phyloP scores from a whole-genome alignment of 2,797 vertebrate species.

The Trachops cirrhosus region DNA sequence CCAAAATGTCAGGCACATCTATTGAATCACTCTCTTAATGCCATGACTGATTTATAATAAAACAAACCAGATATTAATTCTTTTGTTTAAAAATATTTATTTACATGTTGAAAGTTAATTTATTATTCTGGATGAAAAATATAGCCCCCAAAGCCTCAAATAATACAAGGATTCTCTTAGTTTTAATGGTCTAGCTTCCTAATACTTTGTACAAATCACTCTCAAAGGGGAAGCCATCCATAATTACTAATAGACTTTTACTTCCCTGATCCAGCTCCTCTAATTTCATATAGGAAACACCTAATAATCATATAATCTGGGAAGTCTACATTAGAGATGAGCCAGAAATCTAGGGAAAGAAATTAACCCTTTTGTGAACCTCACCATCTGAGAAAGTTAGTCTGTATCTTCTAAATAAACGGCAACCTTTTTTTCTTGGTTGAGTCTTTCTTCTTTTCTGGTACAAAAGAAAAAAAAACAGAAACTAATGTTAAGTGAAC shows the following conservation, averaged over 20 bases:
- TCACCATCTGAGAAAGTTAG: constrained; percentile 48
- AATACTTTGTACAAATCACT: background rate
- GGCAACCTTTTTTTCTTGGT: constrained; percentile 58
- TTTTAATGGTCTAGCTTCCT: background rate
- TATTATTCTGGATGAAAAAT: background rate
- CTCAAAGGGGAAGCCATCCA: background rate
- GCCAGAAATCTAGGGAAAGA: background rate
- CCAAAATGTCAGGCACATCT: background rate
- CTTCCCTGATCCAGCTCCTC: background rate
- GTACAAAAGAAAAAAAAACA: constrained; percentile 15
- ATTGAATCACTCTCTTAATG: background rate
- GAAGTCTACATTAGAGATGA: background rate
- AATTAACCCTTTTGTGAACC: background rate
- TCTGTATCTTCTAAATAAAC: constrained; percentile 66
- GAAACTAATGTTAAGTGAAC: constrained; percentile 18
- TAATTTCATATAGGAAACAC: background rate
- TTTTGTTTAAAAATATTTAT: constrained; percentile 13
- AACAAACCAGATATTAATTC: background rate
- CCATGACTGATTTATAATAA: background rate
- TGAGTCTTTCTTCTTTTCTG: constrained; percentile 71
- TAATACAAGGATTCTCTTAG: background rate
- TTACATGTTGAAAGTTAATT: constrained; percentile 4
- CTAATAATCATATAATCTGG: background rate
- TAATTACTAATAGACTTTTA: background rate
- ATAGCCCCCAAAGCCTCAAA: background rate